Base-by-base conservation (phyloP, 2,113 vertebrate species). In the Mastomys natalensis region DNA sequence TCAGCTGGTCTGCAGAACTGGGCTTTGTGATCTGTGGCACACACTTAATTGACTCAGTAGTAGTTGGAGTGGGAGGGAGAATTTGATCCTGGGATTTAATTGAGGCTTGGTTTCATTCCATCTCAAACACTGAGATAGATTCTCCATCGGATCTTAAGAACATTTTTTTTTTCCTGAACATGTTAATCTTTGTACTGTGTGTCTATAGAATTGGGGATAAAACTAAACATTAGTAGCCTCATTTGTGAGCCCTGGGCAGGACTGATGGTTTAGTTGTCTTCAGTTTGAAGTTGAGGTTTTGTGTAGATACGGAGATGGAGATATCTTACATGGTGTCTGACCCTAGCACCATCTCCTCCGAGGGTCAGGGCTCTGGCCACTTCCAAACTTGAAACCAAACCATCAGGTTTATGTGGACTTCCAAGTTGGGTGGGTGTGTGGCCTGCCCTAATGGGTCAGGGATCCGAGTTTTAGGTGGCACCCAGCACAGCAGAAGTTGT, bases 321-420 rank as follows among this genome's bases (percentile, higher is more conserved):
- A 26, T 4, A 43, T 43, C 3, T 5, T 43, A 74, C 4, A 40
- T 43, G 43, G 15, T 45, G 3, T 15, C 74, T 15, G 16, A 19
- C 29, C 48, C 72, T 0, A 13, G 22, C 0, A 1, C 7, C 0
- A 2, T 6, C 17, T 48, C 76, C 37, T 2, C 0, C 19, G 19
- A 0, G 10, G 3, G 19, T 29, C 13, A 4, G 22, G 48, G n/a
- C 31, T 13, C 73, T 0, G 7, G 19, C 58, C 29, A 26, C 29
- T n/a, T 37, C 6, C 19, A 26, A 21, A 43, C 76, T 58, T 37
- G 13, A 66, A 11, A 22, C 1, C n/a, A n/a, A n/a, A 1, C 55
- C 31, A 3, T 17, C 0, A 0, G 0, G 0, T 22, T 81, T 2
- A 16, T 19, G 0, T 21, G 9, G 34, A 62, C 37, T 40, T 87